Base-by-base conservation (phyloP, 1,140 invertebrate species). In the Paralvinella palmiformis region DNA sequence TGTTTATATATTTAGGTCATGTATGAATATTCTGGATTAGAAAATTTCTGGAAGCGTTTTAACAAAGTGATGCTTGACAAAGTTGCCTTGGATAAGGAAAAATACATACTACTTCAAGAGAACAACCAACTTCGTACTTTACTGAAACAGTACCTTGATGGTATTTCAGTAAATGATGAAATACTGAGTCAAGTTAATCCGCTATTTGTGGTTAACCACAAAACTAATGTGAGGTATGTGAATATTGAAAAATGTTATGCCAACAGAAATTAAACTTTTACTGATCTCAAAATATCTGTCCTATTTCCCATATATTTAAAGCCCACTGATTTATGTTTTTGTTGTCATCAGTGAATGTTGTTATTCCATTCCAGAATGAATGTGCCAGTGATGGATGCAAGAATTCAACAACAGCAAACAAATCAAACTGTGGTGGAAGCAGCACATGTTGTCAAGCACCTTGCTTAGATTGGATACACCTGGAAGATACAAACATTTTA, bases 41-140 rank as follows among this genome's bases (percentile, higher is more conserved):
- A 81, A 37, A 80, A 79, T 63, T 82, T 81, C 67, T 82, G 81
- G 80, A 80, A 79, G 62, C 68, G 80, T 15, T 81, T 74, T 67
- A 81, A 81, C 69, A 80, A 81, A 68, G 81, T 81, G 0, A 58
- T 74, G 24, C 65, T 82, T 31, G 80, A 82, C 65, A 79, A 77
- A 41, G 61, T 77, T 10, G 76, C 77, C 13, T 63, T 82, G 41
- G 74, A 79, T 52, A 80, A 81, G 65, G 80, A 82, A 65, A 75
- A 75, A 53, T 68, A 72, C 53, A 35, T 67, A 0, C 48, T 82
- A 48, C 45, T 72, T 24, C 64, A 70, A 24, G 79, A 81, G 66
- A 82, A 82, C 67, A 68, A 73, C 58, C 73, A 79, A 59, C 68
- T 82, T 36, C 62, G 78, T 29, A 73, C 71, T 5, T 67, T 81